These are phyloP conservation scores for Pyrgus malvae DNA, from an alignment of 2,888 invertebrate species.

Conservation along the genomic window DNA sequence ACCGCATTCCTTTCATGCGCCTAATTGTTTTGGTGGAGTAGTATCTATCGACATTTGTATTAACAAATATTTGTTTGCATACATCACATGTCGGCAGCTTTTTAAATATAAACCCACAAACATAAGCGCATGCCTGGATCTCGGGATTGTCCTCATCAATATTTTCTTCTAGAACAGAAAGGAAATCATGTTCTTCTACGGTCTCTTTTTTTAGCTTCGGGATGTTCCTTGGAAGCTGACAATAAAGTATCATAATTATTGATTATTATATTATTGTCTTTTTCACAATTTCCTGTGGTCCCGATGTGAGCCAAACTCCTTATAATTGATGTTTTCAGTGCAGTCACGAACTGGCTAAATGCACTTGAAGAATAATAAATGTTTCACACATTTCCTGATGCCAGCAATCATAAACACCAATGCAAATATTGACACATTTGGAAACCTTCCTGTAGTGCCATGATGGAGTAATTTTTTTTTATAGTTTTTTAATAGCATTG, in stretches of 20 bases:
- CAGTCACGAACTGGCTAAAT: constrained; percentile 35
- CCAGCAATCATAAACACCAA: too few relatives aligned
- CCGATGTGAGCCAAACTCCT: constrained; percentile 22
- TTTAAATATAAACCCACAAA: background rate
- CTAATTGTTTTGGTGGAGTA: too few relatives aligned
- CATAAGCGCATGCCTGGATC: background rate
- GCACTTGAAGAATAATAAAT: background rate
- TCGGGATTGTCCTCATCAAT: background rate
- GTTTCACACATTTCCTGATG: background rate
- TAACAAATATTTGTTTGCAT: too few relatives aligned
- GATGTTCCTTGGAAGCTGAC: too few relatives aligned
- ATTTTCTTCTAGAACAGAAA: background rate
- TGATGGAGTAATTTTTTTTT: too few relatives aligned
- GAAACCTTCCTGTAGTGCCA: background rate
- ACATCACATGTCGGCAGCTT: too few relatives aligned
- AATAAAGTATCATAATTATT: constrained; percentile 10
- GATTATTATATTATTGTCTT: constrained; percentile 25
- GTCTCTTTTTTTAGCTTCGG: too few relatives aligned
- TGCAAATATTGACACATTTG: background rate
- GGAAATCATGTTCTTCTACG: too few relatives aligned
- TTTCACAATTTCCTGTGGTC: constrained; percentile 29
- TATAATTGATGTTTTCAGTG: constrained; percentile 32
- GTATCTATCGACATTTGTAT: too few relatives aligned
- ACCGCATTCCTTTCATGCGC: too few relatives aligned
- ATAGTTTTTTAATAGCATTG: too few relatives aligned